Base-by-base conservation (phyloP, 1,140 invertebrate genomes). In the Eufriesea mexicana region DNA sequence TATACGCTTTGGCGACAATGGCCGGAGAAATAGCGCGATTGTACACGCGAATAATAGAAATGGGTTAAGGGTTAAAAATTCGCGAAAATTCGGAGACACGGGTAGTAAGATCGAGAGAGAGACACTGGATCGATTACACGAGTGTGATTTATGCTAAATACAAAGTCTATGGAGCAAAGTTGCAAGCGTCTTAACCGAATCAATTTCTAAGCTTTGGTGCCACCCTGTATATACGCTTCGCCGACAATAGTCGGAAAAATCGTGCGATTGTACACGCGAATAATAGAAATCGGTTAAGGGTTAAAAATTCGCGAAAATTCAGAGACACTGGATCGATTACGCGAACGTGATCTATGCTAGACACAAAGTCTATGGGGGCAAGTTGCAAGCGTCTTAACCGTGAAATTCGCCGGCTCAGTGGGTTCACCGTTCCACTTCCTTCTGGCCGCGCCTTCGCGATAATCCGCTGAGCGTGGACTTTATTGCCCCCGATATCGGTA, bases 391-490 rank as follows among this genome's bases (percentile, higher is more conserved):
- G 20, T n/a, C 6, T 55, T 28, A 67, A 66, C 42, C 10, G 9
- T 55, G 49, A 55, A 66, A 55, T 74, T 81, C n/a, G 23, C 28
- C 6, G 23, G 68, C n/a, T 49, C 42, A 12, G 20, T 4, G 64
- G 25, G 16, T 42, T 28, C 45, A 61, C 23, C 51, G n/a, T 59
- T 47, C 20, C n/a, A 25, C 49, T 49, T 14, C 57, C 10, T 68
- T 57, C 18, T 14, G 18, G 47, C 79, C 47, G 42, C 28, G 49
- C 55, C 67, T 64, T 42, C 9, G 47, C 59, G 70, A 84, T 83
- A 79, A 78, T 64, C 67, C 18, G 49, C 47, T 25, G 18, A 57
- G 35, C 55, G 25, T 71, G 35, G 64, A 70, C 71, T 71, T 54
- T 83, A 77, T 83, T 47, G 73, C 42, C 45, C 49, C 61, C 64